phyloP scores from a whole-genome alignment of 2,797 vertebrate species.

The Rhinichthys osculus region DNA sequence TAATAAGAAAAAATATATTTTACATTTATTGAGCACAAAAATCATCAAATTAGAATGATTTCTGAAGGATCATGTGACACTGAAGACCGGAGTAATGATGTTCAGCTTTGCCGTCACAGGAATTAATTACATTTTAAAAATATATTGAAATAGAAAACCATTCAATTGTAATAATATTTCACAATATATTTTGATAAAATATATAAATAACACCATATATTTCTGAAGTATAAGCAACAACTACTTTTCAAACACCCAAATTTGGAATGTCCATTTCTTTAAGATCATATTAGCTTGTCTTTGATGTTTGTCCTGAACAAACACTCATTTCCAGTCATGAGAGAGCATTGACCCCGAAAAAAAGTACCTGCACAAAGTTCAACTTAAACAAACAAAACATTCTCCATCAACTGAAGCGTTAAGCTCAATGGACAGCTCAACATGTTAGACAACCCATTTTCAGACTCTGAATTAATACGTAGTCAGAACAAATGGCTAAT shows the following conservation, averaged over 20 bases:
- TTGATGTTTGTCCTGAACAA: constrained; percentile 34
- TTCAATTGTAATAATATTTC: not conserved
- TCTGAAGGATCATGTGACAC: not conserved
- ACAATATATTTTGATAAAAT: not conserved
- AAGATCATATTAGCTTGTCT: constrained; percentile 11
- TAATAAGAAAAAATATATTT: not conserved
- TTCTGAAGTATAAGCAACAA: not conserved
- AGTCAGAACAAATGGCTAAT: not conserved
- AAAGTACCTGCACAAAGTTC: constrained; percentile 40
- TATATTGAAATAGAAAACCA: not conserved
- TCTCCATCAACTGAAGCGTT: not conserved
- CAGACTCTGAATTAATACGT: not conserved
- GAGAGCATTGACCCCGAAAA: not conserved
- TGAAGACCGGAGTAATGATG: not conserved
- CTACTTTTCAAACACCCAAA: not conserved
- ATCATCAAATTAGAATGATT: not conserved
- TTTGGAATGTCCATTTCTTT: not conserved
- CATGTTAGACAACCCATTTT: not conserved
- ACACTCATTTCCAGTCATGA: constrained; percentile 1
- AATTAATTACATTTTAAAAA: not conserved
- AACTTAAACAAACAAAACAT: constrained; percentile 11
- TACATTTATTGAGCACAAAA: not conserved
- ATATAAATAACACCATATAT: not conserved
- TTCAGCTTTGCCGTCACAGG: not conserved
- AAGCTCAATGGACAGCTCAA: not conserved